Evolutionary conservation across 2,113 vertebrate genomes (phyloP).

Genomic region (Tapirus terrestris): DNA sequence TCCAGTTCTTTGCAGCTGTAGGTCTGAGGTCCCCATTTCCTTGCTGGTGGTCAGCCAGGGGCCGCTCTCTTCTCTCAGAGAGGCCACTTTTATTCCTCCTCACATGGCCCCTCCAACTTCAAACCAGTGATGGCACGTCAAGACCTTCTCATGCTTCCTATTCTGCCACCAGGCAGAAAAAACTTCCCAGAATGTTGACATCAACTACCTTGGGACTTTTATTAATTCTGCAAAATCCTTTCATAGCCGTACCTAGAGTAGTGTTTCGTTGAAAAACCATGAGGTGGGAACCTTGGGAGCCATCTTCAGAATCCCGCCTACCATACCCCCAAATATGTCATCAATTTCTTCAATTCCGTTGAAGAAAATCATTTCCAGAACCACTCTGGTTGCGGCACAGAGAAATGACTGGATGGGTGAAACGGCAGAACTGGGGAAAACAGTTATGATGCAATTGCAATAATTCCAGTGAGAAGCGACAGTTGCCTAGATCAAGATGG

Average conservation of each 20-base stretch:
- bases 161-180: slow-evolving; percentile 15
- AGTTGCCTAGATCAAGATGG: background rate
- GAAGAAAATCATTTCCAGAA: slow-evolving; percentile 18
- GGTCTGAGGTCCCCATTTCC: background rate
- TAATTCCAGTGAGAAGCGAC: background rate
- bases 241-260: background rate
- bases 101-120: background rate
- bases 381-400: background rate
- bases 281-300: background rate
- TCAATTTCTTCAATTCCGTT: background rate
- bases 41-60: background rate
- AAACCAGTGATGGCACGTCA: background rate
- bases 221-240: background rate
- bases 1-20: background rate
- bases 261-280: background rate
- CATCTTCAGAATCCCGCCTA: background rate
- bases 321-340: background rate
- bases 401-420: background rate
- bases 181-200: background rate
- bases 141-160: background rate
- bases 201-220: background rate
- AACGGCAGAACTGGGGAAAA: background rate
- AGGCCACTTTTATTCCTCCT: background rate
- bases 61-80: background rate
- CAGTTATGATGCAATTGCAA: background rate